Conservation (phyloP, 2,888 invertebrate genomes). For the Leptopilina myrica region DNA sequence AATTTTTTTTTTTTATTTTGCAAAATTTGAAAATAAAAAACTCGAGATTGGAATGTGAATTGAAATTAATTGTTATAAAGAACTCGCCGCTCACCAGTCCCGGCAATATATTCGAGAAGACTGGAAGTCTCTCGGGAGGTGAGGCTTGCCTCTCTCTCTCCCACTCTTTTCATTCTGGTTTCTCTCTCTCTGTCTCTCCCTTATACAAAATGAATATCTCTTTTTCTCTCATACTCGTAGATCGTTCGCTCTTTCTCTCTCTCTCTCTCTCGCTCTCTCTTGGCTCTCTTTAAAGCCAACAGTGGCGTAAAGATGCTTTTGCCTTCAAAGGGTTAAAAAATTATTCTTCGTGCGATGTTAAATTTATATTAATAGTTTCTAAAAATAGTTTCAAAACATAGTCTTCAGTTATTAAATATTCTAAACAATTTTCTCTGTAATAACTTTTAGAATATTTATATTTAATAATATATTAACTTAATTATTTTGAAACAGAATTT, state of each 20-base stretch:
- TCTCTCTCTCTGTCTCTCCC: slow-evolving; percentile 34
- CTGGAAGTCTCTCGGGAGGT: slow-evolving; percentile 61
- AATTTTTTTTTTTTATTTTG: too few species aligned
- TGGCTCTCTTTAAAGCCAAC: slow-evolving; percentile 19
- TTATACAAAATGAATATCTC: slow-evolving; percentile 46
- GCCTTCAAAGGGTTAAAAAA: slow-evolving; percentile 13
- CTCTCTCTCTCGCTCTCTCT: slow-evolving; percentile 19
- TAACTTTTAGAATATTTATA: too few species aligned
- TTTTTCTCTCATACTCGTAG: slow-evolving; percentile 54
- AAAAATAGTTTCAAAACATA: background rate
- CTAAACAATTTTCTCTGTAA: background rate
- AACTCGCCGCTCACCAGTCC: slow-evolving; percentile 56
- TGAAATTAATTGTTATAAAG: slow-evolving; percentile 60
- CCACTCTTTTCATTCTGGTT: slow-evolving; percentile 43
- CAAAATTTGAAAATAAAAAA: background rate
- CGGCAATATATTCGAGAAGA: slow-evolving; percentile 67
- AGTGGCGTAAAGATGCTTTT: slow-evolving; percentile 22
- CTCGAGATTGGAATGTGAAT: slow-evolving; percentile 57
- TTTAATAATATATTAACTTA: too few species aligned
- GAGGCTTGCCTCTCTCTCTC: slow-evolving; percentile 58
- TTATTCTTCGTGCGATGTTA: background rate
- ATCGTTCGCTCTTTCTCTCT: slow-evolving; percentile 33
- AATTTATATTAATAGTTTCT: slow-evolving; percentile 17
- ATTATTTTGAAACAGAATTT: too few species aligned
- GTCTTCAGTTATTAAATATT: background rate